These are phyloP conservation scores for Probaryconus sp. DNA, from an alignment of 1,140 invertebrate genomes.

Conservation along the genomic window DNA sequence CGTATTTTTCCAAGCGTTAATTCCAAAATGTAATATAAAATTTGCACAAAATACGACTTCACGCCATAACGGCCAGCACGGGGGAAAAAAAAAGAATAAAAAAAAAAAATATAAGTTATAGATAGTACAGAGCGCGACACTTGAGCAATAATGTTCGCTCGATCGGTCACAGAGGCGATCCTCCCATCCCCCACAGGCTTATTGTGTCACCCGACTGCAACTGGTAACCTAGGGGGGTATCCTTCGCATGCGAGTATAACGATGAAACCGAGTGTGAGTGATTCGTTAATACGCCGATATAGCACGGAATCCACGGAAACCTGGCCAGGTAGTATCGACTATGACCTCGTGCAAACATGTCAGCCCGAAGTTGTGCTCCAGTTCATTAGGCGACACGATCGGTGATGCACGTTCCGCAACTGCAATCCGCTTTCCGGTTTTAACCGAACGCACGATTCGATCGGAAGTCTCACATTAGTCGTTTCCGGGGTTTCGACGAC, in stretches of 20 bases:
- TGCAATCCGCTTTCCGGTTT: constrained; percentile 11
- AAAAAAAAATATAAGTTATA: constrained; percentile 48
- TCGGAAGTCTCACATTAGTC: neutral
- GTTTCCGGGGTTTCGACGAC: constrained; percentile 3
- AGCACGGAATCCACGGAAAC: constrained; percentile 64
- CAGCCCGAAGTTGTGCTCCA: constrained; percentile 50
- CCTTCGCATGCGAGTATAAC: constrained; percentile 22
- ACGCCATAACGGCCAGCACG: neutral
- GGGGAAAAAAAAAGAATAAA: constrained; percentile 30
- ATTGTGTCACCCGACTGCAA: constrained; percentile 32
- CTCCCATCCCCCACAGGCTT: constrained; percentile 17
- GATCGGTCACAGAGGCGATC: constrained; percentile 63
- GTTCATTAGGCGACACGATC: constrained; percentile 60
- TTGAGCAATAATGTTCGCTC: constrained; percentile 64
- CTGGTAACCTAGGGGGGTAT: constrained; percentile 19
- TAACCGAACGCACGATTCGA: neutral
- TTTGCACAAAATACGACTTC: neutral
- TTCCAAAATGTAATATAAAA: no score
- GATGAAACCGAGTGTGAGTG: constrained; percentile 33
- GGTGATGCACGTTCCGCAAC: constrained; percentile 34
- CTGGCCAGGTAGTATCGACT: constrained; percentile 61
- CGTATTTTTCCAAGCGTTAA: no score
- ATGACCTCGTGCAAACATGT: constrained; percentile 63
- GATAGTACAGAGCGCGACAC: constrained; percentile 22
- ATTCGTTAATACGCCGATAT: constrained; percentile 54